phyloP scores from a whole-genome alignment of 2,888 invertebrate genomes.

The Rhyacophila evoluta region DNA sequence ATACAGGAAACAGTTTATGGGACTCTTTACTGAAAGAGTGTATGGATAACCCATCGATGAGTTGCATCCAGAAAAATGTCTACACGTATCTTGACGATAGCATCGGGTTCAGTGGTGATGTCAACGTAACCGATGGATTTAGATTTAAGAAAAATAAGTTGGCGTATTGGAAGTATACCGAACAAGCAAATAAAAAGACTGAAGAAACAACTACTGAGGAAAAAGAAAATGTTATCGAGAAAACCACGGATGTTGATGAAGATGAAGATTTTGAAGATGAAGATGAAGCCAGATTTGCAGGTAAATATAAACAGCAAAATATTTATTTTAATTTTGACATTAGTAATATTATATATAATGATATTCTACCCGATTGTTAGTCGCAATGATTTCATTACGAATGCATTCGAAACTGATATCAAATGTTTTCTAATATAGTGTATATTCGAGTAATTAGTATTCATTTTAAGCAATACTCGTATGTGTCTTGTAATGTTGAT shows the following conservation, averaged over 20 bases:
- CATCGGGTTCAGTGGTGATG: slow-evolving; percentile 74
- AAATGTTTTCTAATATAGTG: too few species aligned
- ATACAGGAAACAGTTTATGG: slow-evolving; percentile 79
- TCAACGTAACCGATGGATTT: slow-evolving; percentile 75
- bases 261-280: slow-evolving; percentile 66
- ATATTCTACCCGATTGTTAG: too few species aligned
- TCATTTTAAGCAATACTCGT: too few species aligned
- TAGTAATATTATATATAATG: too few species aligned
- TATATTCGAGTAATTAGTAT: too few species aligned
- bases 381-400: too few species aligned
- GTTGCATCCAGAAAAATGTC: slow-evolving; percentile 83
- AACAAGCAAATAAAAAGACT: slow-evolving; percentile 64
- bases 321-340: too few species aligned
- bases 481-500: too few species aligned
- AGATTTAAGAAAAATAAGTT: slow-evolving; percentile 75
- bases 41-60: slow-evolving; percentile 73
- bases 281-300: slow-evolving; percentile 56
- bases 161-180: slow-evolving; percentile 70
- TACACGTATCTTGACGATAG: slow-evolving; percentile 79
- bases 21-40: slow-evolving; percentile 80
- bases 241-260: slow-evolving; percentile 58
- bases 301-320: too few species aligned
- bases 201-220: slow-evolving; percentile 50
- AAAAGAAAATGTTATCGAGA: slow-evolving; percentile 52
- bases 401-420: too few species aligned